Evolutionary conservation across 1,140 invertebrate genomes (phyloP), one percentile per base, ranked within the genome.

Genomic region (Agrilus planipennis): DNA sequence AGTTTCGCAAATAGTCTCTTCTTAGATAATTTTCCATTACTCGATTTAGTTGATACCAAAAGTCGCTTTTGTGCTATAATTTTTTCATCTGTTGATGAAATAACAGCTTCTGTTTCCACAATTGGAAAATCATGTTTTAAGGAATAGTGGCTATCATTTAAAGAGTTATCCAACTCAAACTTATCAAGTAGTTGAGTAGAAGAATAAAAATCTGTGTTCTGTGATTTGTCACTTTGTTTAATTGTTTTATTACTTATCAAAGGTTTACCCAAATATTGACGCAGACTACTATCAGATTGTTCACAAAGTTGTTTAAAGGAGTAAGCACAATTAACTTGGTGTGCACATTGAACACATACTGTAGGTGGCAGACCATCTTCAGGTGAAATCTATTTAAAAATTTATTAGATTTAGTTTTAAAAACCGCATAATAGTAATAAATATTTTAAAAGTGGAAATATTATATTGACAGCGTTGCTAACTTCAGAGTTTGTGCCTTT

Each of bases 251-350:
- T 50, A 21, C 23, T 27, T 18, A 34, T 21, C 9, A 47, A 20
- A 6, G 59, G 56, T 51, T 57, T 56, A 5, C 59, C 54, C 25
- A 62, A 42, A 44, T 57, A 61, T 43, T 60, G 56, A 25, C 64
- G 41, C 2, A 68, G 51, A 40, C 57, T 64, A 6, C 51, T 44
- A 49, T 69, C 63, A 11, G 64, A 66, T 41, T 60, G 55, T 47
- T 67, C 62, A 49, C 65, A 68, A 19, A 64, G 50, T 41, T 63
- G 55, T 51, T 67, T 68, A 42, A 69, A 69, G n/a, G 62, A 58
- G 44, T 59, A 69, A 16, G 58, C 57, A 32, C 60, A 54, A 36
- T 59, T 64, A n/a, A 68, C 58, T 50, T 67, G 60, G 18, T 64
- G 50, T 14, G 60, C 47, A 44, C 67, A 70, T 41, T 66, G 55